Conservation (phyloP, 2,797 vertebrate genomes). For the Choloepus didactylus region DNA sequence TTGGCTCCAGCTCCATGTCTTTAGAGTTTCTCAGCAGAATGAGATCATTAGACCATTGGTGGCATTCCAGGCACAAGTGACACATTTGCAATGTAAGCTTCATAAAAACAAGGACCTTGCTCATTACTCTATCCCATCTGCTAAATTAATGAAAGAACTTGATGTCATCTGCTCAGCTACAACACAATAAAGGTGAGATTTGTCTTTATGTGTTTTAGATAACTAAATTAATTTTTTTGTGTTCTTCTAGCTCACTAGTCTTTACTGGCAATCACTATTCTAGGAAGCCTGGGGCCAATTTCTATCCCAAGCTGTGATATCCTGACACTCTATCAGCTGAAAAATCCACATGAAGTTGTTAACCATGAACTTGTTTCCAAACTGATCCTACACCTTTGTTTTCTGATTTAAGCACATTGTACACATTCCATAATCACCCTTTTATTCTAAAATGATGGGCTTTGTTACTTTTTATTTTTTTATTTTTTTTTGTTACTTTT, state of each 20-base stretch:
- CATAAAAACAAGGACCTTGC: no score
- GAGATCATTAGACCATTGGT: not conserved
- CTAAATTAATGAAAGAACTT: not conserved
- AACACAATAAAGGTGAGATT: not conserved
- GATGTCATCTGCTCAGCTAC: not conserved
- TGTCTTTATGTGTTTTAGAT: not conserved
- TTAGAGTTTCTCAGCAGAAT: not conserved
- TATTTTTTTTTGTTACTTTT: not conserved
- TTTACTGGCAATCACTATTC: not conserved
- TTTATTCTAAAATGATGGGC: not conserved
- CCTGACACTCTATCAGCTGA: rapidly evolving
- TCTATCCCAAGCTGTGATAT: not conserved
- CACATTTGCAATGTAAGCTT: not conserved
- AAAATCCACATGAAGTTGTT: not conserved
- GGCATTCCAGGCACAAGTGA: not conserved
- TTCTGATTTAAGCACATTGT: not conserved
- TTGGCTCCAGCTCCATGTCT: not conserved
- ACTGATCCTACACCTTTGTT: not conserved
- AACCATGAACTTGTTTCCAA: not conserved
- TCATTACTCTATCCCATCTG: not conserved
- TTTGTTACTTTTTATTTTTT: no score
- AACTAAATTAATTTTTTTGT: not conserved
- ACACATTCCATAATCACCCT: not conserved
- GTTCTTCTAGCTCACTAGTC: not conserved
- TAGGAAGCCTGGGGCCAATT: not conserved